These are phyloP conservation scores for Papilio helenus DNA, from an alignment of 1,140 invertebrate genomes.

Conservation along the genomic window DNA sequence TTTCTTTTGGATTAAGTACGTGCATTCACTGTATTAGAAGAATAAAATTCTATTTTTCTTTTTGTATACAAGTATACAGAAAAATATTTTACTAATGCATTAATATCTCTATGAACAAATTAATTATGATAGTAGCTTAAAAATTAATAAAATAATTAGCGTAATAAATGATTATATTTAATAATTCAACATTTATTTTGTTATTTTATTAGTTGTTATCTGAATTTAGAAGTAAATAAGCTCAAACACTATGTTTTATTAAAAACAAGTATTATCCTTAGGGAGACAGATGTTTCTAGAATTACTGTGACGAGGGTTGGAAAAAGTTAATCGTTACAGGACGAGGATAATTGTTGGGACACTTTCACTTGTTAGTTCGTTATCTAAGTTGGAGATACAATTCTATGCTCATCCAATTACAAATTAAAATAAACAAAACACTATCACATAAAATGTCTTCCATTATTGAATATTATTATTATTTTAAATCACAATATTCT, in stretches of 20 bases:
- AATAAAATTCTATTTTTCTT: background rate
- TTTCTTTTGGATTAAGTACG: slow-evolving; percentile 10
- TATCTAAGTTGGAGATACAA: background rate
- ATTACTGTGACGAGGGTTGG: slow-evolving; percentile 8
- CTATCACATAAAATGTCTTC: too few relatives aligned
- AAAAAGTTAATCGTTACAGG: background rate
- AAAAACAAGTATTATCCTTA: background rate
- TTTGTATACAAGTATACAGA: background rate
- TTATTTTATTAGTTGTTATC: background rate
- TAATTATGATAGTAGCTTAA: too few relatives aligned
- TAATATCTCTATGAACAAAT: background rate
- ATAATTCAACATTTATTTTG: too few relatives aligned
- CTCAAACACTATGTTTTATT: background rate
- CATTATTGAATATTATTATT: too few relatives aligned
- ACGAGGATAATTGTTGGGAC: slow-evolving; percentile 2
- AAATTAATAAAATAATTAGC: too few relatives aligned
- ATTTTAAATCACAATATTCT: too few relatives aligned
- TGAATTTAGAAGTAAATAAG: background rate
- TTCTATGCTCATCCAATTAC: background rate
- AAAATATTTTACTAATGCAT: background rate
- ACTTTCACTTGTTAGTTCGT: slow-evolving; percentile 10
- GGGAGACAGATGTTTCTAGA: slow-evolving; percentile 5
- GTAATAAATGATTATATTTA: background rate
- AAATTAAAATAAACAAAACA: background rate
- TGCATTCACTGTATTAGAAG: background rate